Evolutionary conservation across 2,113 vertebrate genomes (phyloP).

Genomic region (Brachypodius melanocephalos): DNA sequence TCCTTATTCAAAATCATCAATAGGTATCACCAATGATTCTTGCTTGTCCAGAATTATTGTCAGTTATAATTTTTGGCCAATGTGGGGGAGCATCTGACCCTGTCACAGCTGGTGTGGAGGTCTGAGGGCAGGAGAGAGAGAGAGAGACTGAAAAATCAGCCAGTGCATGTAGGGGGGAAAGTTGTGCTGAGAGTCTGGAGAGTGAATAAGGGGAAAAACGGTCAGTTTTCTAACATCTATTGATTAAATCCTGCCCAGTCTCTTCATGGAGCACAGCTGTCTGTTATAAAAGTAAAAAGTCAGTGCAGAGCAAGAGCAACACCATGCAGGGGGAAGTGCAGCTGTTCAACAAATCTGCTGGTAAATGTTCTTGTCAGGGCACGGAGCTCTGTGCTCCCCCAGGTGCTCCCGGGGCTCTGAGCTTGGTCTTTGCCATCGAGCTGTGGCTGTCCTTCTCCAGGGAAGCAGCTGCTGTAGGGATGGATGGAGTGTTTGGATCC

Average conservation of each 20-base stretch:
- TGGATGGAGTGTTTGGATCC: neutral
- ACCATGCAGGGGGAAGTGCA: neutral
- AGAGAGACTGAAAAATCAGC: neutral
- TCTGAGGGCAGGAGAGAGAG: neutral
- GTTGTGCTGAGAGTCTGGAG: neutral
- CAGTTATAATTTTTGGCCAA: neutral
- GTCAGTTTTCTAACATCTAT: neutral
- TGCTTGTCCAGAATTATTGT: neutral
- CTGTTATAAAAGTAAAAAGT: neutral
- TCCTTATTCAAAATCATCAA: neutral
- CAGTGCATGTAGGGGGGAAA: neutral
- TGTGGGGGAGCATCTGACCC: neutral
- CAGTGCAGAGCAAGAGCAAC: neutral
- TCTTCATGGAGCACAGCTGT: neutral
- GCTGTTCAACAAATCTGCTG: neutral
- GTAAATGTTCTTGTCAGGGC: neutral
- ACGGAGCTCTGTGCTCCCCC: neutral
- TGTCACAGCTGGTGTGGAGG: neutral
- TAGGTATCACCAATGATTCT: neutral
- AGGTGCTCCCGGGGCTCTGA: neutral
- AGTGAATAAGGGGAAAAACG: neutral
- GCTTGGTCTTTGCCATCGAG: accelerated
- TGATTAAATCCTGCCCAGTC: neutral
- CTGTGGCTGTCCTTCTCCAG: accelerated
- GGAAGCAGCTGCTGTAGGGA: neutral